Base-by-base conservation (phyloP, 2,888 invertebrate species). In the Himalopsyche anomala region DNA sequence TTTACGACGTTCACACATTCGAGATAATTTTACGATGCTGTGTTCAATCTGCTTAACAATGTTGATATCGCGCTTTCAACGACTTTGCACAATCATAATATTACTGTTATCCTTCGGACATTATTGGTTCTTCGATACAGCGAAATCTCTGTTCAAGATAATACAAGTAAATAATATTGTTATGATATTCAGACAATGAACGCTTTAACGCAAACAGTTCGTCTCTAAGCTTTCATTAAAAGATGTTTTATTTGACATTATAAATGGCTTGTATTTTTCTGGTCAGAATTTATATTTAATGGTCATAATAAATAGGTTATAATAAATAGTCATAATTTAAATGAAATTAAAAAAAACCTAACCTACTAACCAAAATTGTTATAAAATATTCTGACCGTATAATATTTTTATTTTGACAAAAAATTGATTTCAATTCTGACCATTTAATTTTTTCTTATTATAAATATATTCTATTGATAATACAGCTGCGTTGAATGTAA, bases 101-200 rank as follows among this genome's bases (percentile, higher is more conserved):
- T 62, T 62, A 62, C 62, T 19, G 62, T 19, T 62, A 62, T 62
- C 62, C 19, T 62, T 62, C 28, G 11, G 28, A 62, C 62, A 62
- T 62, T 62, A 62, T 62, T 62, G 62, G 62, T 62, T 62, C 62
- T 62, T 62, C 62, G 8, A 62, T 19, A 28, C 62, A 62, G 62
- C 62, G 15, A 62, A 62, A 62, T 62, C 62, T 62, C 62, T 62
- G 19, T 62, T 19, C 62, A 6, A 62, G 62, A 62, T 62, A 62
- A 51, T 62, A 62, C n/a, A 19, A 62, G 62, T 62, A 62, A 62
- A 62, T 62, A 51, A 15, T 51, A 51, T 51, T 51, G 15, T 51
- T 51, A 62, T 28, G 62, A 62, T 62, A 19, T 4, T 6, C n/a
- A 62, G 19, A 28, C n/a, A 62, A 62, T 9, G 28, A 28, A 28